Conservation (phyloP, 2,888 invertebrate species). For the Cheilosia pagana region DNA sequence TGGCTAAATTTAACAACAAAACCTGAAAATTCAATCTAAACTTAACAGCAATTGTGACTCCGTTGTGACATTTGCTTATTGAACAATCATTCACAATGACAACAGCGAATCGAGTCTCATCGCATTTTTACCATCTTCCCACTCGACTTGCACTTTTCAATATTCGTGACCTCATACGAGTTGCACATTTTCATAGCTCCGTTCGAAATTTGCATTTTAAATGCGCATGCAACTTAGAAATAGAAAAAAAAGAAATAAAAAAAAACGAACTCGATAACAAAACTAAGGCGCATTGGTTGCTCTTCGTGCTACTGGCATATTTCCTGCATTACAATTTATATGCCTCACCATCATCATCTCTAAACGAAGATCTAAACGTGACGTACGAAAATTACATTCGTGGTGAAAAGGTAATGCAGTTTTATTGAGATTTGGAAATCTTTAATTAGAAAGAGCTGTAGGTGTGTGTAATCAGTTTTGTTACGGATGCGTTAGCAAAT, state of each 20-base stretch:
- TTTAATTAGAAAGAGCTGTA: slow-evolving; percentile 14
- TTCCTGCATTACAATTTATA: slow-evolving; percentile 55
- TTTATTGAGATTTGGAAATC: slow-evolving; percentile 32
- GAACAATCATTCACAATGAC: slow-evolving; percentile 8
- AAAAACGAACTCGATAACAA: slow-evolving; percentile 22
- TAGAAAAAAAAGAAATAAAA: neutral
- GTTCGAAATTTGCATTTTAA: slow-evolving; percentile 64
- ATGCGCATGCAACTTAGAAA: slow-evolving; percentile 48
- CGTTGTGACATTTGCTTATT: too few relatives aligned
- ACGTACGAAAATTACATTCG: slow-evolving; percentile 58
- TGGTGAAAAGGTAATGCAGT: neutral
- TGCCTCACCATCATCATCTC: slow-evolving; percentile 22
- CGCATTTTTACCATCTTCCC: slow-evolving; percentile 50
- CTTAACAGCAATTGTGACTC: too few relatives aligned
- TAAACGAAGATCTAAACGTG: slow-evolving; percentile 57
- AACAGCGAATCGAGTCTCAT: slow-evolving; percentile 12
- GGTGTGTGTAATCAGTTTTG: neutral
- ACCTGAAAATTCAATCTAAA: too few relatives aligned
- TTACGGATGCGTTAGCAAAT: neutral
- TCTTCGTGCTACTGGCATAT: slow-evolving; percentile 64
- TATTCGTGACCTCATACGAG: slow-evolving; percentile 62
- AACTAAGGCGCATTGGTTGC: slow-evolving; percentile 40
- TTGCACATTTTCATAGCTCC: slow-evolving; percentile 46
- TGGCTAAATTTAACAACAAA: too few relatives aligned
- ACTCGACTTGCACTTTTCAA: slow-evolving; percentile 67